Conservation (phyloP, 92 coral and sea anemone genomes). For the Parazoanthus swiftii region DNA sequence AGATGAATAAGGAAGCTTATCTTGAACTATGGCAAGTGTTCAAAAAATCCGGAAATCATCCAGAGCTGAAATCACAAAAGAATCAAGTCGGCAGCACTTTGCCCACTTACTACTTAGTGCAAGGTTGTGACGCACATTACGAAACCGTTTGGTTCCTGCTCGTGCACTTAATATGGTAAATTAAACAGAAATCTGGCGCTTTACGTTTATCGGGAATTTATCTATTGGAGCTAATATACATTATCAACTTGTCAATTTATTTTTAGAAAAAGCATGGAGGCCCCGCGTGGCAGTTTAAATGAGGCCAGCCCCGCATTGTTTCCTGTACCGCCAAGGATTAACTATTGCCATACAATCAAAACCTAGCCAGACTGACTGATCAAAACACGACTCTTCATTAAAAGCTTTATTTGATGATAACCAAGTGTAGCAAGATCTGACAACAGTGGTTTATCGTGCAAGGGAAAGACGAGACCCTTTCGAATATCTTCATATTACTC, state of each 20-base stretch:
- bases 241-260: background rate
- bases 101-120: background rate
- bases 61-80: background rate
- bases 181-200: background rate
- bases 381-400: background rate
- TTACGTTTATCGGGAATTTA: background rate
- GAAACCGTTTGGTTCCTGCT: background rate
- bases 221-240: background rate
- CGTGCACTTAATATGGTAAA: background rate
- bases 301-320: background rate
- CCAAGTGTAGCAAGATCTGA: background rate
- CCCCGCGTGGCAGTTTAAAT: background rate
- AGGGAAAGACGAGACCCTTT: background rate
- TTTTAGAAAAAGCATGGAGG: background rate
- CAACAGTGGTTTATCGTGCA: background rate
- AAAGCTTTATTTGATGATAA: background rate
- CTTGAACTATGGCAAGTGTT: conserved; percentile 30
- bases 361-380: background rate
- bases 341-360: background rate
- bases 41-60: conserved; percentile 34
- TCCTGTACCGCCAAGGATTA: background rate
- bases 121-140: background rate
- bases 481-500: background rate
- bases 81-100: background rate
- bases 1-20: conserved; percentile 3